Evolutionary conservation across 2,888 invertebrate species (phyloP).

Genomic region (Crocallis elinguaria): DNA sequence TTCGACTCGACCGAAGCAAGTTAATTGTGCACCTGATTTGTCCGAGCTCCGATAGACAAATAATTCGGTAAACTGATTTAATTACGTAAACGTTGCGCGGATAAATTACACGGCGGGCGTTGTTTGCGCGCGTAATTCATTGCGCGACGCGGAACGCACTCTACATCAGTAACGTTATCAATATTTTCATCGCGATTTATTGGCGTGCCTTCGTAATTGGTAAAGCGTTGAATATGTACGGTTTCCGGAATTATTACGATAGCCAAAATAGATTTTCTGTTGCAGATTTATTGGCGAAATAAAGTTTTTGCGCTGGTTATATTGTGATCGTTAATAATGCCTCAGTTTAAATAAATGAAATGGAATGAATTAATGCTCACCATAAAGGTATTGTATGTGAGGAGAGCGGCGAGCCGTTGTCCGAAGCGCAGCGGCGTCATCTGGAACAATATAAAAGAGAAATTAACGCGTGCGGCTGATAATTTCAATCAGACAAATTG

Average conservation of each 20-base stretch:
- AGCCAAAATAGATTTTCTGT: conserved; percentile 39
- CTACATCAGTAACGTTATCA: conserved; percentile 63
- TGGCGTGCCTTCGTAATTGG: conserved; percentile 60
- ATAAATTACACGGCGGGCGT: conserved; percentile 52
- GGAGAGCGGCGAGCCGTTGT: conserved; percentile 55
- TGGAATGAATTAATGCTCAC: conserved; percentile 45
- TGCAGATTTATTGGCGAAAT: conserved; percentile 32
- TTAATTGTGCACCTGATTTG: conserved; percentile 61
- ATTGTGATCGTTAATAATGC: conserved; percentile 13
- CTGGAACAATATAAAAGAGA: conserved; percentile 55
- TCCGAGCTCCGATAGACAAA: conserved; percentile 57
- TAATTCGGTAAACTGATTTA: conserved; percentile 59
- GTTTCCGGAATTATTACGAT: conserved; percentile 41
- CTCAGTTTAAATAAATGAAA: conserved; percentile 13
- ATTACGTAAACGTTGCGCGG: conserved; percentile 52
- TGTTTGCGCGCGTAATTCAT: conserved; percentile 60
- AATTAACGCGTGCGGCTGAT: conserved; percentile 49
- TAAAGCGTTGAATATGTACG: conserved; percentile 47
- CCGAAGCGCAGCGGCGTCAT: conserved; percentile 64
- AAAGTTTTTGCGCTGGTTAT: conserved; percentile 15
- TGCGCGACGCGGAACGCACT: conserved; percentile 41
- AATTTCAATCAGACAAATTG: conserved; percentile 57
- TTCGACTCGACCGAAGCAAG: conserved; percentile 48
- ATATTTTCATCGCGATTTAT: conserved; percentile 72
- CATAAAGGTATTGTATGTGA: conserved; percentile 68